phyloP scores from a whole-genome alignment of 2,797 vertebrate genomes.

The Cichlasoma orientale region DNA sequence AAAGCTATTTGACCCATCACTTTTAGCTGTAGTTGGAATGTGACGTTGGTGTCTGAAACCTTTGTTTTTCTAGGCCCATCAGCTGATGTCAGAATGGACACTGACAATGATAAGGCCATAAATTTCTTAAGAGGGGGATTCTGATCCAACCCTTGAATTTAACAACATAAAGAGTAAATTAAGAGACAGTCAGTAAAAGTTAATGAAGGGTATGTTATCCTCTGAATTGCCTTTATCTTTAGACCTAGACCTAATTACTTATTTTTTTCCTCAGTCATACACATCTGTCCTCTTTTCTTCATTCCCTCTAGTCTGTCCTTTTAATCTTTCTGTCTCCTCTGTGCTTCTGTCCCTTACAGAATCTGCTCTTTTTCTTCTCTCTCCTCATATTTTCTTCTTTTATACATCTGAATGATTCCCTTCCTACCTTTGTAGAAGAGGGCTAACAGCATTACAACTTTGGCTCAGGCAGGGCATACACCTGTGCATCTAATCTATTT shows the following conservation, averaged over 20 bases:
- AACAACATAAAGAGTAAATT: not conserved
- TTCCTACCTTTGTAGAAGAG: not conserved
- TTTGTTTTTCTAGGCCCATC: too few relatives aligned
- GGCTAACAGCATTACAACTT: constrained; percentile 6
- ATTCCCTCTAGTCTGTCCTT: not conserved
- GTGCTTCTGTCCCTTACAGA: not conserved
- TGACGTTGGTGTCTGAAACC: not conserved
- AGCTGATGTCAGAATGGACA: not conserved
- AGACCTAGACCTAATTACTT: not conserved
- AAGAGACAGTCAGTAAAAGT: not conserved
- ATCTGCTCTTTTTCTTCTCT: not conserved
- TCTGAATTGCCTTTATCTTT: not conserved
- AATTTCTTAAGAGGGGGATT: not conserved
- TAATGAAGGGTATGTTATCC: not conserved
- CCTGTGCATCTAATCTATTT: constrained; percentile 33
- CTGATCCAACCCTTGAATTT: not conserved
- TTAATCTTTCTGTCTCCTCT: not conserved
- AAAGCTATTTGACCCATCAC: not conserved
- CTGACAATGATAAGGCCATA: not conserved
- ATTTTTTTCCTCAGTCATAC: not conserved
- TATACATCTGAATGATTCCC: not conserved
- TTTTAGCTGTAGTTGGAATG: not conserved
- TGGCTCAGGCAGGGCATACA: constrained; percentile 19
- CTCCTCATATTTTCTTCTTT: not conserved
- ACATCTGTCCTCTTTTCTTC: not conserved